Evolutionary conservation across 53 echinoderm and acorn worm genomes (phyloP).

Genomic region (Luidia sarsii): DNA sequence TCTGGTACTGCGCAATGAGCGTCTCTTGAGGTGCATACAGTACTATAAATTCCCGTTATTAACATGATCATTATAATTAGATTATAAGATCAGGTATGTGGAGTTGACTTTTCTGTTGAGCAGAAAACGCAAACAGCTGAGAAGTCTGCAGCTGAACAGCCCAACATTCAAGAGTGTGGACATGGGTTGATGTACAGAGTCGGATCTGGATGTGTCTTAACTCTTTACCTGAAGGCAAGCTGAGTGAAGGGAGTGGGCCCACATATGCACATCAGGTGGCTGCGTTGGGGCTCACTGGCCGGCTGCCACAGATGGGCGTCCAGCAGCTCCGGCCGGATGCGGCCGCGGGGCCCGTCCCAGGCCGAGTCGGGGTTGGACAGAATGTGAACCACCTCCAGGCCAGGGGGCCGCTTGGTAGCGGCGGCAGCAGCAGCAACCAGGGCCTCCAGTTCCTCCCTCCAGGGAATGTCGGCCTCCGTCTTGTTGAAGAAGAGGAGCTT

Average conservation of each 20-base stretch:
- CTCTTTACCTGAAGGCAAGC: slow-evolving; percentile 70
- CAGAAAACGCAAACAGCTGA: neutral
- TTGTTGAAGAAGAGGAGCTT: slow-evolving; percentile 89
- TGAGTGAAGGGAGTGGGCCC: slow-evolving; percentile 90
- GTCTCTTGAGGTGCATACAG: too few relatives aligned
- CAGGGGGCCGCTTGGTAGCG: neutral
- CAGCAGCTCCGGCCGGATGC: slow-evolving; percentile 71
- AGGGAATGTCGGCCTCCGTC: slow-evolving; percentile 85
- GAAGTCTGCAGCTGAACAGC: neutral
- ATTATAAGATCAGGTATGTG: too few relatives aligned
- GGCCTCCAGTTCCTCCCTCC: slow-evolving; percentile 63
- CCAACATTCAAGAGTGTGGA: neutral
- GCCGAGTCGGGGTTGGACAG: slow-evolving; percentile 65
- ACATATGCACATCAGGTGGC: slow-evolving; percentile 68
- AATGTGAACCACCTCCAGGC: slow-evolving; percentile 75
- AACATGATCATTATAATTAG: neutral
- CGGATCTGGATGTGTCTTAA: neutral
- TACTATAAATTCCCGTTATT: neutral
- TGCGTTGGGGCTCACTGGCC: neutral
- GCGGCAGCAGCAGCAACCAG: too few relatives aligned
- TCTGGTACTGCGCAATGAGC: too few relatives aligned
- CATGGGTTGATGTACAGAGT: neutral
- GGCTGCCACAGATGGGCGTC: slow-evolving; percentile 47
- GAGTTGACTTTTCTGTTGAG: neutral
- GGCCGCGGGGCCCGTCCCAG: slow-evolving; percentile 76